These are phyloP conservation scores for Indri indri DNA, from an alignment of 2,113 vertebrate species.

Conservation along the genomic window DNA sequence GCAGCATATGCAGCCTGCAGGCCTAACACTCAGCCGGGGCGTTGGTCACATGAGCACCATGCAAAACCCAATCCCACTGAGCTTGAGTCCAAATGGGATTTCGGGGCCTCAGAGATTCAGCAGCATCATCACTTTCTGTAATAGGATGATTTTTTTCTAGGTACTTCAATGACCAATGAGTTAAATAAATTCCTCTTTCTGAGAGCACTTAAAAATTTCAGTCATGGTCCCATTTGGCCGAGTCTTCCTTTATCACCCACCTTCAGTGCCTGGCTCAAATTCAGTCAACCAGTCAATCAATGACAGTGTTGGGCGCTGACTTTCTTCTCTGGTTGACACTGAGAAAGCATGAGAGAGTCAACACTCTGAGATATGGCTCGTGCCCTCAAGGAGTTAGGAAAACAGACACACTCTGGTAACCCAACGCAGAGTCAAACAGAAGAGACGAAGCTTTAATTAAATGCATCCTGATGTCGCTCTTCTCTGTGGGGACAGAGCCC, in stretches of 20 bases:
- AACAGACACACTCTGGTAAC: background rate
- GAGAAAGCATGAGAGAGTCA: too few species aligned
- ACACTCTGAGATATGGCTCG: background rate
- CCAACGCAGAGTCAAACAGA: background rate
- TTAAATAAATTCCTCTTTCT: background rate
- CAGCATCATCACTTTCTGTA: background rate
- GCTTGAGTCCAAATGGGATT: background rate
- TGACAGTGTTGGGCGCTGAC: background rate
- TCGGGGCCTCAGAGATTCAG: background rate
- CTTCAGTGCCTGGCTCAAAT: background rate
- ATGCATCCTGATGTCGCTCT: rapidly evolving
- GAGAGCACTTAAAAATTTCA: background rate
- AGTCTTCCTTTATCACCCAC: background rate
- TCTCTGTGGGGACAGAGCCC: background rate
- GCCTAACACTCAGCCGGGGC: background rate
- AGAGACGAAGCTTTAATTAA: background rate
- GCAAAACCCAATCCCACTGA: background rate
- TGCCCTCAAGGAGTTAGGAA: background rate
- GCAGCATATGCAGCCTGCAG: rapidly evolving
- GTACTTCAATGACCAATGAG: background rate
- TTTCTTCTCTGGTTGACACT: background rate
- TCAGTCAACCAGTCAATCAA: background rate
- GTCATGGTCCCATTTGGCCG: background rate
- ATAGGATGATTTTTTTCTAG: background rate
- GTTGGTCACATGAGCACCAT: rapidly evolving